phyloP scores from a whole-genome alignment of 30 jellyfish, hydroid and myxozoan genomes.

The Phacellophora camtschatica region DNA sequence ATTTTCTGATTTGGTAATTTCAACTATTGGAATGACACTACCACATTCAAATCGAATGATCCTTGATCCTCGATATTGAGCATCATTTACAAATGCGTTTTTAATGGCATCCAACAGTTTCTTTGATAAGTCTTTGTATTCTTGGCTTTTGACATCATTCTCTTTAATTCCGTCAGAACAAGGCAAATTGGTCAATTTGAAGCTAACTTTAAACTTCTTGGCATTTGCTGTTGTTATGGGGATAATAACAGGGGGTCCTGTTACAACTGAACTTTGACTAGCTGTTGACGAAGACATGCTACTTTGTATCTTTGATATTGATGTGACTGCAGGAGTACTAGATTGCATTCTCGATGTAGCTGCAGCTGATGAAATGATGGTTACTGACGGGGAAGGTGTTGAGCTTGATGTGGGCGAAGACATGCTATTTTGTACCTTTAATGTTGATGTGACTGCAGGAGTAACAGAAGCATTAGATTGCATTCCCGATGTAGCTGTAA shows the following conservation, averaged over 20 bases:
- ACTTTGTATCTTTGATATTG: no score
- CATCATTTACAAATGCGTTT: slow-evolving; percentile 25
- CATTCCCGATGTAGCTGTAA: no score
- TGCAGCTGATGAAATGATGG: no score
- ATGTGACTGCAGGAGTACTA: no score
- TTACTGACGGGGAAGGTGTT: no score
- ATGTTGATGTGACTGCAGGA: no score
- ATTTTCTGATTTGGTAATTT: slow-evolving; percentile 34
- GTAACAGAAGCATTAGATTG: no score
- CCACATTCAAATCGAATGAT: slow-evolving; percentile 52
- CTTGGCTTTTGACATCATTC: not conserved
- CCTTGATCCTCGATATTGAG: slow-evolving; percentile 6
- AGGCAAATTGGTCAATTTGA: slow-evolving; percentile 14
- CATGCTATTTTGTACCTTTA: no score
- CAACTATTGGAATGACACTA: slow-evolving; percentile 59
- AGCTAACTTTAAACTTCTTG: slow-evolving; percentile 16
- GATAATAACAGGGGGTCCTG: not conserved
- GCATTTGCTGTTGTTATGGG: slow-evolving; percentile 9
- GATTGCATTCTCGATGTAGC: no score
- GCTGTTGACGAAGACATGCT: no score
- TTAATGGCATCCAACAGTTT: slow-evolving; percentile 2
- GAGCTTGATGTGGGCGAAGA: no score
- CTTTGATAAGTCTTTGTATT: not conserved
- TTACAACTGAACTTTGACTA: no score
- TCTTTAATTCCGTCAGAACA: slow-evolving; percentile 44